These are phyloP conservation scores for Tympanoctomys barrerae DNA, from an alignment of 2,797 vertebrate species.

Conservation along the genomic window DNA sequence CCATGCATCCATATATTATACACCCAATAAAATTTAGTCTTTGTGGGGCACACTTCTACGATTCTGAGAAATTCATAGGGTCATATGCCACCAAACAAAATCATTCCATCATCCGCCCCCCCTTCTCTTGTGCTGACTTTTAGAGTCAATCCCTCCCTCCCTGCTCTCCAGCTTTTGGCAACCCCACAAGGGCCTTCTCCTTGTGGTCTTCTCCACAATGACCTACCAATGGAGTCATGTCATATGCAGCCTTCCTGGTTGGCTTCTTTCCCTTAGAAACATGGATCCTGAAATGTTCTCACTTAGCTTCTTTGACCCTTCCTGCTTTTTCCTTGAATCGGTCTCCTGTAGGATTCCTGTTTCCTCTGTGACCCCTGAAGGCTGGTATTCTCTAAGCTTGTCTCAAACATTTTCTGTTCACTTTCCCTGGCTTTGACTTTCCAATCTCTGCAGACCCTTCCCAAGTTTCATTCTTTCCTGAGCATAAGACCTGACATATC, in stretches of 20 bases:
- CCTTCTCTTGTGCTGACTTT: not conserved
- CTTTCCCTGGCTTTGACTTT: not conserved
- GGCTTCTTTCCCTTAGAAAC: not conserved
- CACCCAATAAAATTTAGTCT: not conserved
- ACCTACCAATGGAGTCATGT: not conserved
- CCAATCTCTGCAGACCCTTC: not conserved
- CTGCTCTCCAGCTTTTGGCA: not conserved
- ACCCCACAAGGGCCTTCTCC: not conserved
- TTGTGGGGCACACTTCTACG: not conserved
- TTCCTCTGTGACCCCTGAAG: fast-evolving
- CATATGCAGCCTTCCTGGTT: fast-evolving
- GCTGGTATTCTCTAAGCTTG: not conserved
- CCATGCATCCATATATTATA: not conserved
- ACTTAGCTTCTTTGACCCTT: not conserved
- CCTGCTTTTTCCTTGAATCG: not conserved
- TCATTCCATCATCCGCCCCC: too few relatives aligned
- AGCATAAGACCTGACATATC: not conserved
- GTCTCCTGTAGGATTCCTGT: not conserved
- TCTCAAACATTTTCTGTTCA: not conserved
- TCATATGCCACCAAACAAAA: not conserved
- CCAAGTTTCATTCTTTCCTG: not conserved
- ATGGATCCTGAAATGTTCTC: not conserved
- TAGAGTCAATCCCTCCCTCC: not conserved
- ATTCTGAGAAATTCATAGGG: not conserved
- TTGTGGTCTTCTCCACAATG: not conserved